Evolutionary conservation across 1,140 invertebrate species (phyloP), one percentile per base, ranked within the genome.

Genomic region (Drosophila jambulina): DNA sequence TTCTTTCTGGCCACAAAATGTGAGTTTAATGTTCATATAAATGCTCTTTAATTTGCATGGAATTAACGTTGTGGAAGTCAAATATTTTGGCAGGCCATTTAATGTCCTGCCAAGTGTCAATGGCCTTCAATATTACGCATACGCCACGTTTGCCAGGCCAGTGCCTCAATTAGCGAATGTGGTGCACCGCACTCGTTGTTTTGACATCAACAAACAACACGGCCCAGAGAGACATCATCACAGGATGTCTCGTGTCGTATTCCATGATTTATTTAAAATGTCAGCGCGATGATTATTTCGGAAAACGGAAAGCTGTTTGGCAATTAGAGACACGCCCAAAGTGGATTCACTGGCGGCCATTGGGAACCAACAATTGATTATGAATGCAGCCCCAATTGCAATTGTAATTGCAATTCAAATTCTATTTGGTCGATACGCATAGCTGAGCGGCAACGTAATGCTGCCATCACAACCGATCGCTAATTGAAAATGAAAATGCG

Each of bases 151-250:
- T 9, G 48, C 12, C 46, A 0, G 53, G 8, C 42, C 48, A 62
- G 57, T 62, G 80, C 69, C 67, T 80, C 65, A 87, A 87, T 87
- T 87, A 80, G 85, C 68, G 43, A 58, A 62, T 67, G 72, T 58
- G 59, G 72, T 57, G 36, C 29, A 70, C 75, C 82, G 25, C 82
- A 84, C 67, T 59, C 46, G 46, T 38, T 82, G 72, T 85, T 75
- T 79, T 49, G 29, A 25, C 78, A 69, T 69, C 78, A 81, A 78
- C 75, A 81, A 78, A 75, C 17, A 36, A n/a, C 48, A 42, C 40
- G 27, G 19, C 4, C 12, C 29, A 42, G n/a, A n/a, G 34, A 27
- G 34, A 56, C 32, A 36, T 27, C 21, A 42, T 29, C n/a, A 46
- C 25, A 25, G 43, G 43, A 42, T 38, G 42, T 23, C 43, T 45